A percentile compares a stretch with the other conserved stretches of the same genome.
These are phyloP conservation scores for Trididemnum nubilum DNA, from an alignment of 23 tunicate genomes.

Conservation along the genomic window DNA sequence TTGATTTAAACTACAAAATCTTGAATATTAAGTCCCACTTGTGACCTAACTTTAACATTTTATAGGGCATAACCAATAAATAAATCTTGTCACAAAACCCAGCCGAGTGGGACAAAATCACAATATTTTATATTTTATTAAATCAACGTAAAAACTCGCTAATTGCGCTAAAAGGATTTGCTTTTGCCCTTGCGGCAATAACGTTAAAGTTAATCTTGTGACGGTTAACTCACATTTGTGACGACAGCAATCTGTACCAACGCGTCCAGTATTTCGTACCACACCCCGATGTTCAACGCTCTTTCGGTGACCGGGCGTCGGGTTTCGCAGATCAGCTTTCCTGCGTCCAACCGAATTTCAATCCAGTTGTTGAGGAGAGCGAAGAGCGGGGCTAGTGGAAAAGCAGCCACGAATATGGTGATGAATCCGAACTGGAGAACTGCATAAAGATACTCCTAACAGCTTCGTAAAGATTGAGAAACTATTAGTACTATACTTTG, in stretches of 20 bases:
- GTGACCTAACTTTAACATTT: too few species aligned
- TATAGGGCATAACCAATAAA: too few species aligned
- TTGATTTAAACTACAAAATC: too few species aligned
- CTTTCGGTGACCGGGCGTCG: constrained; percentile 80
- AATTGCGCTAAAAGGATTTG: too few species aligned
- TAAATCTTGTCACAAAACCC: too few species aligned
- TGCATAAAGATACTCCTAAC: constrained; percentile 4
- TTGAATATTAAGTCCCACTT: too few species aligned
- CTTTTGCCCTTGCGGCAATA: too few species aligned
- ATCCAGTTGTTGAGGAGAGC: constrained; percentile 92
- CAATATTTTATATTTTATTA: too few species aligned
- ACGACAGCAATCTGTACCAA: constrained; percentile 87
- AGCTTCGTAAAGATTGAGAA: neutral
- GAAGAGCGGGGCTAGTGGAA: constrained; percentile 95
- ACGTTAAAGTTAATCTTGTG: too few species aligned
- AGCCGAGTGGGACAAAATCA: too few species aligned
- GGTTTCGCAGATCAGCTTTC: constrained; percentile 69
- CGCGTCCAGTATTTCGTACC: constrained; percentile 85
- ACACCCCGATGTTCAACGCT: constrained; percentile 82
- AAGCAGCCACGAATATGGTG: constrained; percentile 92
- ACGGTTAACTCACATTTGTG: constrained; percentile 81
- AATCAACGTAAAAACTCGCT: too few species aligned
- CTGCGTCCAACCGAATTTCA: constrained; percentile 91
- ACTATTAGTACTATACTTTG: too few species aligned
- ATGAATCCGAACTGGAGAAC: constrained; percentile 97